Evolutionary conservation across 2,797 vertebrate genomes (phyloP).

Genomic region (Microcaecilia unicolor): DNA sequence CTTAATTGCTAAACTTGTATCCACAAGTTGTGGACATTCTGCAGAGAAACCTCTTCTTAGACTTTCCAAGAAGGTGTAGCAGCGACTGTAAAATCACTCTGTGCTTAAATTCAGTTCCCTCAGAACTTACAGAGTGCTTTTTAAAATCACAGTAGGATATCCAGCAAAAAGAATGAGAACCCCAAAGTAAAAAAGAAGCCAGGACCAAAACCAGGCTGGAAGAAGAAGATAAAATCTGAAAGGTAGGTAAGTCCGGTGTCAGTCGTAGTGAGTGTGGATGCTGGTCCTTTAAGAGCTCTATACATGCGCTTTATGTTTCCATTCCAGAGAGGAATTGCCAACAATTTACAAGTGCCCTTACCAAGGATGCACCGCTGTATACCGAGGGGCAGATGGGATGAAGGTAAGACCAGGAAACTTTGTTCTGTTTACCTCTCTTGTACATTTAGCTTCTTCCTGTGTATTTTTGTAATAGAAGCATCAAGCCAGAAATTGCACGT

Average conservation of each 20-base stretch:
- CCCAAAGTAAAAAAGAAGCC: constrained; percentile 82
- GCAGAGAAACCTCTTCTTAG: no score
- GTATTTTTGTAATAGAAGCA: no score
- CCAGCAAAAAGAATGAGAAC: constrained; percentile 54
- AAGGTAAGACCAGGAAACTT: constrained; percentile 58
- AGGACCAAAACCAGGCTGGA: constrained; percentile 92
- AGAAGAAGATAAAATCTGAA: constrained; percentile 82
- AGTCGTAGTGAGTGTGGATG: no score
- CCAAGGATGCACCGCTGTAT: constrained; percentile 88
- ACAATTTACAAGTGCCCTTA: constrained; percentile 95
- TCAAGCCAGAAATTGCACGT: no score
- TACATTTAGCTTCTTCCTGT: no score
- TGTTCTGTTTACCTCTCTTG: no score
- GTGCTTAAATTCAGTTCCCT: no score
- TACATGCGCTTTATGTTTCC: neutral
- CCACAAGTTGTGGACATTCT: no score
- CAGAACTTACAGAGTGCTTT: no score
- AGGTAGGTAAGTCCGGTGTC: constrained; percentile 44
- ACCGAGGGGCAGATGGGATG: constrained; percentile 82
- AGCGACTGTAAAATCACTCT: no score
- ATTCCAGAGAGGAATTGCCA: constrained; percentile 84
- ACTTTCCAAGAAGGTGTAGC: no score
- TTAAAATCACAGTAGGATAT: constrained; percentile 24
- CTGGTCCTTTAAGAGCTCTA: neutral
- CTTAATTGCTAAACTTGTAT: no score